Evolutionary conservation across 30 jellyfish, hydroid and myxozoan species (phyloP).

Genomic region (Aurelia sp.): DNA sequence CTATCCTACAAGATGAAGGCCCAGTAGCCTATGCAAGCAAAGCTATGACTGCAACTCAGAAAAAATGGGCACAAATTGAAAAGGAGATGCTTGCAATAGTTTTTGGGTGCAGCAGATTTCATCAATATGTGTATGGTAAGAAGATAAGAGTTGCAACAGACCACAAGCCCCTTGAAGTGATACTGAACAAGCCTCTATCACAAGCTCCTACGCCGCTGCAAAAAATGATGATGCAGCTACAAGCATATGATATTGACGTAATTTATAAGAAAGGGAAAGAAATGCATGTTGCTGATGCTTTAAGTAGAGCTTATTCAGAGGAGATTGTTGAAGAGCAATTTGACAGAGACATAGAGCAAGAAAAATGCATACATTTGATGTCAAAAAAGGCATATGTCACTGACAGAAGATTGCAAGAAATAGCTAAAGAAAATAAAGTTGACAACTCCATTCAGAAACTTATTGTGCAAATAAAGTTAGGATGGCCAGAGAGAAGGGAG

Average conservation of each 20-base stretch:
- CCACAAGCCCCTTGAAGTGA: slow-evolving; percentile 39
- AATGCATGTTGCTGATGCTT: slow-evolving; percentile 39
- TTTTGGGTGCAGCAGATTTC: slow-evolving; percentile 33
- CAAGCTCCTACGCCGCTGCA: slow-evolving; percentile 41
- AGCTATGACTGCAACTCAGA: slow-evolving; percentile 19
- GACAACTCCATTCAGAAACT: slow-evolving; percentile 4
- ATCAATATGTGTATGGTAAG: slow-evolving; percentile 21
- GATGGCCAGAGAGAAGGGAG: slow-evolving; percentile 8
- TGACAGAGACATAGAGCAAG: slow-evolving; percentile 35
- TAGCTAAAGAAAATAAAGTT: slow-evolving; percentile 1
- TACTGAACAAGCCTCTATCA: slow-evolving; percentile 26
- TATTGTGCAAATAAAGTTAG: not conserved
- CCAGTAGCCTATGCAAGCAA: slow-evolving; percentile 49
- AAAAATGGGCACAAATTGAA: slow-evolving; percentile 34
- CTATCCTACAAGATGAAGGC: slow-evolving; percentile 19
- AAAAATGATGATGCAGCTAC: slow-evolving; percentile 31
- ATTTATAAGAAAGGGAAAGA: slow-evolving; percentile 20
- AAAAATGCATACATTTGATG: slow-evolving; percentile 24
- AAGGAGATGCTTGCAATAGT: slow-evolving; percentile 38
- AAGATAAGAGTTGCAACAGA: slow-evolving; percentile 29
- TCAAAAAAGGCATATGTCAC: slow-evolving; percentile 13
- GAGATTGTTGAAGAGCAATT: slow-evolving; percentile 31
- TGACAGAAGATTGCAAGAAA: slow-evolving; percentile 20
- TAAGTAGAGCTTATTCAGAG: slow-evolving; percentile 37
- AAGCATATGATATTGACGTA: slow-evolving; percentile 29